A percentile compares a stretch with the other conserved stretches of the same genome.
phyloP scores from a whole-genome alignment of 2,888 invertebrate species.

The Biston stratarius region DNA sequence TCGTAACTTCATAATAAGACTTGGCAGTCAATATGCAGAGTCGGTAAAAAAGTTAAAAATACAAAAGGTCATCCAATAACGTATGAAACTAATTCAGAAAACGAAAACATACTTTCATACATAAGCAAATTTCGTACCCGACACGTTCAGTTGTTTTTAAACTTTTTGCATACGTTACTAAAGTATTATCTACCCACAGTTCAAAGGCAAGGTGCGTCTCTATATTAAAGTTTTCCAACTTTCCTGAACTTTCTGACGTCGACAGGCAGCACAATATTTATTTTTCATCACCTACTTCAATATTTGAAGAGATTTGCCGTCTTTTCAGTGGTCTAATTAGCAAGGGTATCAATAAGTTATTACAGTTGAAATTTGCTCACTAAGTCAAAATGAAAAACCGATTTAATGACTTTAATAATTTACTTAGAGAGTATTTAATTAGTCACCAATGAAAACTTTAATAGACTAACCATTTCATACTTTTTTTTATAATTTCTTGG shows the following conservation, averaged over 20 bases:
- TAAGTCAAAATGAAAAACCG: not conserved
- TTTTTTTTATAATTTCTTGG: too few species aligned
- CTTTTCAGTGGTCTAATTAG: not conserved
- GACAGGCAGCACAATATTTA: not conserved
- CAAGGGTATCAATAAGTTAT: not conserved
- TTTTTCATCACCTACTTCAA: not conserved
- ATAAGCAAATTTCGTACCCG: not conserved
- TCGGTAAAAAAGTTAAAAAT: too few species aligned
- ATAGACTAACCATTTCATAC: too few species aligned
- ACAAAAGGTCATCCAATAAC: too few species aligned
- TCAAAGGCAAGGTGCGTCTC: not conserved
- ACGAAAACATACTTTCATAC: too few species aligned
- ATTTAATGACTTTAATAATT: not conserved
- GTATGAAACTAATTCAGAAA: too few species aligned
- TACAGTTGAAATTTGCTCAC: not conserved
- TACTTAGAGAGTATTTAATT: not conserved
- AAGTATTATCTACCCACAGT: not conserved
- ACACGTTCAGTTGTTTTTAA: not conserved
- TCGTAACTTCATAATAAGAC: too few species aligned
- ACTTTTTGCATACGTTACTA: not conserved
- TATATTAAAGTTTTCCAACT: not conserved
- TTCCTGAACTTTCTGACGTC: not conserved
- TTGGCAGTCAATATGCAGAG: too few species aligned
- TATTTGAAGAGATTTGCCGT: not conserved
- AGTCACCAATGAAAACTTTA: not conserved